A percentile compares a stretch with the other conserved stretches of the same genome.
These are phyloP conservation scores for Siniperca scherzeri DNA, from an alignment of 2,797 vertebrate genomes.

Conservation along the genomic window DNA sequence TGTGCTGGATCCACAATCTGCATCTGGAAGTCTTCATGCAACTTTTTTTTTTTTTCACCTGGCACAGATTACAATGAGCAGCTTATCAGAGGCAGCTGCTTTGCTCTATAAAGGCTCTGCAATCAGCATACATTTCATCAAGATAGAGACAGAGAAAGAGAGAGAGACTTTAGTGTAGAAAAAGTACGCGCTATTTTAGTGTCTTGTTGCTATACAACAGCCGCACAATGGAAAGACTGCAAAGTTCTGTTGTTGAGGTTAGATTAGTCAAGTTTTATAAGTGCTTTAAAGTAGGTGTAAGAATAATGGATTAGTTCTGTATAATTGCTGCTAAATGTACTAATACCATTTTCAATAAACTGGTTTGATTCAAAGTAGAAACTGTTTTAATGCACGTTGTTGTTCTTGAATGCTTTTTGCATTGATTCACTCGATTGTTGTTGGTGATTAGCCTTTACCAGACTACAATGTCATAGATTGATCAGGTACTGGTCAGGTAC, in stretches of 20 bases:
- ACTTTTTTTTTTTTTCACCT: conserved; percentile 46
- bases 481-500: too few species aligned
- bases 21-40: conserved; percentile 49
- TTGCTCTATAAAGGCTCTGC: conserved; percentile 57
- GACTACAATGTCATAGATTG: too few species aligned
- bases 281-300: neutral
- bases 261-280: neutral
- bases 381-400: neutral
- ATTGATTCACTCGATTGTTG: too few species aligned
- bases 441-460: neutral
- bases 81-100: conserved; percentile 74
- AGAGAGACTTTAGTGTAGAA: neutral
- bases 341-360: neutral
- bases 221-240: conserved; percentile 14
- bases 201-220: conserved; percentile 42
- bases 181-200: conserved; percentile 7
- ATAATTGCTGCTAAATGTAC: neutral
- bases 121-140: conserved; percentile 76
- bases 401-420: neutral
- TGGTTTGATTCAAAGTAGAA: conserved; percentile 1
- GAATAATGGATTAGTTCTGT: neutral
- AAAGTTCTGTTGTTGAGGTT: neutral
- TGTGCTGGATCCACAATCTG: conserved; percentile 38
- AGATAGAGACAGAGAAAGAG: conserved; percentile 22
- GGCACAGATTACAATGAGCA: conserved; percentile 56